These are phyloP conservation scores for Molanna angustata DNA, from an alignment of 2,888 invertebrate species.

Conservation along the genomic window DNA sequence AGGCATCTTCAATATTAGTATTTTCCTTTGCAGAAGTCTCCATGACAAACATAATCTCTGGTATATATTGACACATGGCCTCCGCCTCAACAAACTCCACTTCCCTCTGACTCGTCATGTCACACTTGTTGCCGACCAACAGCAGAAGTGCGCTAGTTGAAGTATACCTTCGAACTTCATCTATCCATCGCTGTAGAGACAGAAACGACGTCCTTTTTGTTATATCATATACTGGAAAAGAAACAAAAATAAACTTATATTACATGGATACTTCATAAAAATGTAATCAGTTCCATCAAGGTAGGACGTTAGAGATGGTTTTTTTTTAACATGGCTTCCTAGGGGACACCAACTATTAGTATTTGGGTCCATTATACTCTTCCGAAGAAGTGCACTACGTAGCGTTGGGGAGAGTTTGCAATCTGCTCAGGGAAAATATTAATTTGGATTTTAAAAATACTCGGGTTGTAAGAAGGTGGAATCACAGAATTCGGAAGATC, in stretches of 20 bases:
- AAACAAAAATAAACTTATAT: neutral
- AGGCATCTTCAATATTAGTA: constrained; percentile 86
- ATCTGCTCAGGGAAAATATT: no score
- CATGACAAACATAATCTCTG: constrained; percentile 82
- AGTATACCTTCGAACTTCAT: constrained; percentile 92
- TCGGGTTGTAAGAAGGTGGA: no score
- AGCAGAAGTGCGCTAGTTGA: constrained; percentile 88
- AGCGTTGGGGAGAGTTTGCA: no score
- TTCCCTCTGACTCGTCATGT: constrained; percentile 75
- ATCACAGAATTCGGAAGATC: no score
- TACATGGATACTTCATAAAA: neutral
- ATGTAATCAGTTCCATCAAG: no score
- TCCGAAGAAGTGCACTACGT: no score
- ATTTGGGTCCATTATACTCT: no score
- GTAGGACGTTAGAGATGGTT: no score
- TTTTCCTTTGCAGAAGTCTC: constrained; percentile 92
- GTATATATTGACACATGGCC: constrained; percentile 80
- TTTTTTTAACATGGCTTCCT: no score
- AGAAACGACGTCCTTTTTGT: constrained; percentile 90
- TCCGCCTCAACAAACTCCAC: constrained; percentile 85
- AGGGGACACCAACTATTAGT: no score
- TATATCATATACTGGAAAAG: constrained; percentile 92
- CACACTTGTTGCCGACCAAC: constrained; percentile 91
- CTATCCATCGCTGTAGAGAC: constrained; percentile 92
- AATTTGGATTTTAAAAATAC: no score